phyloP scores from a whole-genome alignment of 2,888 invertebrate genomes.

The Tyria jacobaeae region DNA sequence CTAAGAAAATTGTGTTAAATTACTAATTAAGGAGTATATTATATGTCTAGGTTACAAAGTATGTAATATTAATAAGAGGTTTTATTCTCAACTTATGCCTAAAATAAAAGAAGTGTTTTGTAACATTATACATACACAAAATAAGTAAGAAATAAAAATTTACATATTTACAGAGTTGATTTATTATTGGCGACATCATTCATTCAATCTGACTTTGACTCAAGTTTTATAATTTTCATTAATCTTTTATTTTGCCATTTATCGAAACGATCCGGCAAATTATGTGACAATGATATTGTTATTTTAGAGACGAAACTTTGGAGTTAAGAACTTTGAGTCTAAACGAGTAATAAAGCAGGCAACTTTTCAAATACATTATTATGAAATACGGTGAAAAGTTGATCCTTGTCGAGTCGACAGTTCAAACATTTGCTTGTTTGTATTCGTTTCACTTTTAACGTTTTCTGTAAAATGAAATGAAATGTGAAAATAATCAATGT shows the following conservation, averaged over 20 bases:
- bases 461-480: no score
- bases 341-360: conserved; percentile 59
- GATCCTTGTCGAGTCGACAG: conserved; percentile 53
- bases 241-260: conserved; percentile 51
- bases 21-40: no score
- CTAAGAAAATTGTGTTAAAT: no score
- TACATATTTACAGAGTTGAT: no score
- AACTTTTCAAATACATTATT: conserved; percentile 69
- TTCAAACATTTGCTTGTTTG: conserved; percentile 64
- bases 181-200: conserved; percentile 30
- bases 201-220: conserved; percentile 38
- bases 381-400: conserved; percentile 62
- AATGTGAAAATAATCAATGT: no score
- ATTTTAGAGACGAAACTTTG: conserved; percentile 54
- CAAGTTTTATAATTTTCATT: conserved; percentile 39
- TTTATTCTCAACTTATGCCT: no score
- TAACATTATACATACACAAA: no score
- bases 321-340: conserved; percentile 45
- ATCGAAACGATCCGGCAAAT: conserved; percentile 54
- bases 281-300: conserved; percentile 57
- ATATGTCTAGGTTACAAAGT: no score
- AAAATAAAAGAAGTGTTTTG: no score
- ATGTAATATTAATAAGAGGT: no score
- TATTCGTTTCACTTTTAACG: no score
- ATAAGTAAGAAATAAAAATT: conserved; percentile 22